Conservation (phyloP, 2,797 vertebrate species). For the Balearica regulorum region DNA sequence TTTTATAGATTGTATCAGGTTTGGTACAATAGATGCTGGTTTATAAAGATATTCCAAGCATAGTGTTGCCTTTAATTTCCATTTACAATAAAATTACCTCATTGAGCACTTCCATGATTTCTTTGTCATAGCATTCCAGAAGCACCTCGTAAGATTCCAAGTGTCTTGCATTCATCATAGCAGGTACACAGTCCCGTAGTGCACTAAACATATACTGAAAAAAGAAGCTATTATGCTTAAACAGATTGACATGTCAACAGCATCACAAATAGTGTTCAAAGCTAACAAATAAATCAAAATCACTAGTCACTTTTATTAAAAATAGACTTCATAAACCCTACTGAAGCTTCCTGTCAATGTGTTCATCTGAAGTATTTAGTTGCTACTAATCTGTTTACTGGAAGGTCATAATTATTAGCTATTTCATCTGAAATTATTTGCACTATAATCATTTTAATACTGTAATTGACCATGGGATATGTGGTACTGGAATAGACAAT, state of each 20-base stretch:
- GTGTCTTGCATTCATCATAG: conserved; percentile 92
- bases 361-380: neutral
- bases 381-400: neutral
- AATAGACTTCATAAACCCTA: neutral
- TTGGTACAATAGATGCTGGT: neutral
- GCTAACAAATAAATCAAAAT: neutral
- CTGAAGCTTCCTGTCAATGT: neutral
- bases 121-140: conserved; percentile 90
- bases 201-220: conserved; percentile 97
- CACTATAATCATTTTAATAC: neutral
- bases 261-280: neutral
- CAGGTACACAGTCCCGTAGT: conserved; percentile 90
- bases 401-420: neutral
- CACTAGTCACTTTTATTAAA: neutral
- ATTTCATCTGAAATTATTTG: neutral
- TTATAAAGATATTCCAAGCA: neutral
- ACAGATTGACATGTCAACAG: neutral
- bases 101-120: conserved; percentile 94
- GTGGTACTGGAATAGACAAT: neutral
- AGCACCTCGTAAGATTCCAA: conserved; percentile 88
- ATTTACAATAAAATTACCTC: conserved; percentile 80
- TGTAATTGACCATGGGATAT: neutral
- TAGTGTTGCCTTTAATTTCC: neutral
- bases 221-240: neutral
- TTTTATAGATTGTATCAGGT: neutral